These are phyloP conservation scores for Ovibos moschatus DNA, from an alignment of 2,113 vertebrate genomes.

Conservation along the genomic window DNA sequence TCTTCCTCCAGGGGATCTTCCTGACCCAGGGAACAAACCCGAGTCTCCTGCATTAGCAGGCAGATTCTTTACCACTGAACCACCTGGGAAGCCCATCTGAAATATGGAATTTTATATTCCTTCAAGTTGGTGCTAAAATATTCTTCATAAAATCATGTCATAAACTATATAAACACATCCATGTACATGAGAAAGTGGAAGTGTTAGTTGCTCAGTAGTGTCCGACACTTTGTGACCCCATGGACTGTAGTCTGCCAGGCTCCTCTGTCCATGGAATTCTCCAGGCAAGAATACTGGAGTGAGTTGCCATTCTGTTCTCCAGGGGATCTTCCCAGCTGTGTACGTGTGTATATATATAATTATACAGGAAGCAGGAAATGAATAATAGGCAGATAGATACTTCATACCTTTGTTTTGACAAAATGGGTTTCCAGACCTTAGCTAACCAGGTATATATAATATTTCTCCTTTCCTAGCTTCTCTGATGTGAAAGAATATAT, in stretches of 20 bases:
- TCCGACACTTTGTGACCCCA: not conserved
- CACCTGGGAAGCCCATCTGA: not conserved
- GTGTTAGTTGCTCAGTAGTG: not conserved
- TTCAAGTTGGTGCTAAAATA: not conserved
- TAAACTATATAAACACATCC: not conserved
- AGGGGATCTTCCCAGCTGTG: not conserved
- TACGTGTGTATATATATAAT: not conserved
- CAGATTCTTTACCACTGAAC: not conserved
- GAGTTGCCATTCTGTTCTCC: not conserved
- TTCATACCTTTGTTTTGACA: not conserved
- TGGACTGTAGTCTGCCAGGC: not conserved
- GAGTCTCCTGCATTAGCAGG: not conserved
- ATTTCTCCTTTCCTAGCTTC: constrained; percentile 84
- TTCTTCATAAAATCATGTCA: no score
- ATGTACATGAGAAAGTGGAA: not conserved
- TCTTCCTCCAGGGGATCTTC: not conserved
- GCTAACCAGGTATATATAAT: not conserved
- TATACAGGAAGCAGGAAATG: not conserved
- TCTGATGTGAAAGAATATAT: constrained; percentile 86
- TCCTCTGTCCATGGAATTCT: not conserved
- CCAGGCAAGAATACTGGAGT: not conserved
- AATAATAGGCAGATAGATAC: not conserved
- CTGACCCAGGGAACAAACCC: not conserved
- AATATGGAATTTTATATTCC: not conserved
- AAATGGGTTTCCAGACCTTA: not conserved